Evolutionary conservation across 2,888 invertebrate genomes (phyloP), one percentile per base, ranked within the genome.

Genomic region (Drosophila ezoana): DNA sequence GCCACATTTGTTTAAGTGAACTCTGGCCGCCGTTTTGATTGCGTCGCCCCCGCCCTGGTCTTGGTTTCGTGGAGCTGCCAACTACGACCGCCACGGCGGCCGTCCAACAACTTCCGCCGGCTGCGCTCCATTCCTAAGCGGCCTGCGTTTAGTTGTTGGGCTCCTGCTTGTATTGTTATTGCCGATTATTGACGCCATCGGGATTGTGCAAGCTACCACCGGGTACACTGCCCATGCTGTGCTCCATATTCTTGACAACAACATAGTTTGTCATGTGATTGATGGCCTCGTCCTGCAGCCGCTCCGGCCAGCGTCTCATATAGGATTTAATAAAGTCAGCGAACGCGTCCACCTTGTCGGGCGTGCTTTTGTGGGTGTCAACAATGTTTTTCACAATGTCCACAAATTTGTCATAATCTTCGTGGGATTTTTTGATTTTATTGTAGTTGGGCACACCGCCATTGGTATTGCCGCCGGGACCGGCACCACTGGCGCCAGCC

Each of bases 361-460:
- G 91, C 13, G 91, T 90, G 48, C 76, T 87, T 78, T 91, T 91
- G 62, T 91, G 91, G 59, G 89, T 91, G 72, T 91, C 91, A 45
- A 91, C 91, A 76, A 91, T 91, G 66, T 91, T 91, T 77, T 91
- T 91, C n/a, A 91, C 91, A 82, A 91, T 91, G 70, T 91, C 91
- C 49, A 91, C 91, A 54, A 91, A 89, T 62, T 91, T 91, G 45
- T 91, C 91, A 51, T 91, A 91, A 76, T 91, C 91, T 73, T 91
- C 91, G 57, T 90, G 87, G 66, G 90, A 90, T 64, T 90, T 90
- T 58, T 86, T 86, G 45, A 86, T 88, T 69, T 86, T 86, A 65
- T 88, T 90, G 58, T 91, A 90, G 59, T 90, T 90, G 63, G 87
- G 87, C 48, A 90, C 88, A 65, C 89, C 89, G 43, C 90, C 89